Conservation (phyloP, 2,797 vertebrate species). For the Phrynocephalus forsythii region DNA sequence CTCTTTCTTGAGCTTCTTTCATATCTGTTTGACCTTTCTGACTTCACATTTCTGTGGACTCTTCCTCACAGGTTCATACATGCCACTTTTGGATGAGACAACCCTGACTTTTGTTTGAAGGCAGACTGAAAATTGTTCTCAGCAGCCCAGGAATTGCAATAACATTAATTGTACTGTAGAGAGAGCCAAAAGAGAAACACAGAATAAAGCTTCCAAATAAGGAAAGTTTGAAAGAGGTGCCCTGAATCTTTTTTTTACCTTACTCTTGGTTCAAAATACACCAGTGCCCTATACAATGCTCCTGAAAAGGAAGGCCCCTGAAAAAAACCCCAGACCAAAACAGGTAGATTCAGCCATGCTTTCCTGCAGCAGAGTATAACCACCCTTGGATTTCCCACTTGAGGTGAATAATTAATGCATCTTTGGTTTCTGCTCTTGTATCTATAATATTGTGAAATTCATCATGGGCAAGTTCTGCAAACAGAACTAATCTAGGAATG, state of each 20-base stretch:
- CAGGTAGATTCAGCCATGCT: neutral
- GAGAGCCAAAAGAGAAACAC: neutral
- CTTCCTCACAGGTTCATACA: neutral
- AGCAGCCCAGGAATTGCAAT: neutral
- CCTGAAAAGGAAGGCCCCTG: no score
- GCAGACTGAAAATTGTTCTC: neutral
- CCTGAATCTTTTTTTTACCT: no score
- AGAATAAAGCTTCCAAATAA: neutral
- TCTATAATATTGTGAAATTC: neutral
- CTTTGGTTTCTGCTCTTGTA: neutral
- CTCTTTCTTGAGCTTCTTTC: neutral
- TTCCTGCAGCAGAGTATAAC: neutral
- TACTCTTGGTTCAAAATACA: no score
- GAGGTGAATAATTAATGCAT: neutral
- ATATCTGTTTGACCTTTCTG: neutral
- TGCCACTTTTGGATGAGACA: neutral
- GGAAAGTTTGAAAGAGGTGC: neutral
- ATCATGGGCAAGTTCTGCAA: neutral
- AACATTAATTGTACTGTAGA: neutral
- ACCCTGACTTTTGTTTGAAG: neutral
- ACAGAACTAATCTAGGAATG: neutral
- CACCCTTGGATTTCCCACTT: neutral
- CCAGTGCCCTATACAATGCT: neutral
- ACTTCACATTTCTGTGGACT: neutral
- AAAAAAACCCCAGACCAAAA: neutral